Conservation (phyloP, 2,113 vertebrate species). For the Rhagologus leucostigma region DNA sequence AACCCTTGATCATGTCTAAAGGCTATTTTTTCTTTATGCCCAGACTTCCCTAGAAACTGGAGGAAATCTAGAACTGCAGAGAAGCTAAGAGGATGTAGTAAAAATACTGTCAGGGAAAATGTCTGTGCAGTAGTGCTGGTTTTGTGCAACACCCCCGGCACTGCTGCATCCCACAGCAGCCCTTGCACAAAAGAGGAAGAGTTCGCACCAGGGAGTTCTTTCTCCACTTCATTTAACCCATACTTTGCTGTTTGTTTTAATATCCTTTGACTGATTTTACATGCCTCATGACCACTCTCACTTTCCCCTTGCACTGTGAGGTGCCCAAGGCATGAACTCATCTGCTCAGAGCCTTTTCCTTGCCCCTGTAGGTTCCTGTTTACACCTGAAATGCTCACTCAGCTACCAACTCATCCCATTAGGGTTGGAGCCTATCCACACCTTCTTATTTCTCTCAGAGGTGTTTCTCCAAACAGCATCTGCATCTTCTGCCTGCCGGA, state of each 20-base stretch:
- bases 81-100: background rate
- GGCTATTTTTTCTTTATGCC: background rate
- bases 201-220: background rate
- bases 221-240: background rate
- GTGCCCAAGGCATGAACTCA: rapidly evolving
- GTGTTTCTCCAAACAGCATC: background rate
- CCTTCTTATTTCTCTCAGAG: background rate
- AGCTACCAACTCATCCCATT: background rate
- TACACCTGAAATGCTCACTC: background rate
- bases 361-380: background rate
- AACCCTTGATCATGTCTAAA: background rate
- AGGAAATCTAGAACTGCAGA: conserved; percentile 2
- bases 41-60: conserved; percentile 31
- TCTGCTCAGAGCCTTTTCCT: background rate
- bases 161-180: background rate
- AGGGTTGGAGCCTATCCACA: background rate
- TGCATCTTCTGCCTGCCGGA: background rate
- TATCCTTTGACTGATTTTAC: background rate
- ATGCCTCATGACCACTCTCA: background rate
- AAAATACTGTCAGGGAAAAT: background rate
- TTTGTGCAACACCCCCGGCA: background rate
- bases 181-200: conserved; percentile 16
- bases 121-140: background rate
- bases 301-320: background rate
- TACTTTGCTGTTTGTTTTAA: background rate